Evolutionary conservation across 2,797 vertebrate genomes (phyloP).

Genomic region (Meda fulgida): DNA sequence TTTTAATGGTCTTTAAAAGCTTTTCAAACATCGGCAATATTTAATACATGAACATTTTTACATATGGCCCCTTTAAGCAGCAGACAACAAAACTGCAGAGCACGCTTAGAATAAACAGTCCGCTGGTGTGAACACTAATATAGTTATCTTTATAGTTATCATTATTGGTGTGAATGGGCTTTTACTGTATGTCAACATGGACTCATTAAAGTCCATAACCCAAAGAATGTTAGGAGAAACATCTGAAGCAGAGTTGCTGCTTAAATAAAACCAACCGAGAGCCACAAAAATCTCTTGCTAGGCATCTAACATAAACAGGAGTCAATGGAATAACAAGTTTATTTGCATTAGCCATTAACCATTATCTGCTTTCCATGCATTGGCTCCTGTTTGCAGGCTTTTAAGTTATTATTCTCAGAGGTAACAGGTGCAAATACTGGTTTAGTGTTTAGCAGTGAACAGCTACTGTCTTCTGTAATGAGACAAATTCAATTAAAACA

Average conservation of each 20-base stretch:
- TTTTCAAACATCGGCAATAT: too few relatives aligned
- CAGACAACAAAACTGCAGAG: neutral
- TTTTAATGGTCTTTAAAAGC: too few relatives aligned
- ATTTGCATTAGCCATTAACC: conserved; percentile 22
- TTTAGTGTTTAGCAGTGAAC: conserved; percentile 49
- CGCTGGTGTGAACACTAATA: neutral
- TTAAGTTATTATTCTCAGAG: conserved; percentile 5
- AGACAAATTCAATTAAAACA: conserved; percentile 51
- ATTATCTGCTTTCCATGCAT: conserved; percentile 3
- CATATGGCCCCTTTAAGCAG: too few relatives aligned
- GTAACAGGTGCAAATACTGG: neutral
- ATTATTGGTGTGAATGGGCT: neutral
- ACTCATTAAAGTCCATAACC: neutral
- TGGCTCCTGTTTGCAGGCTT: neutral
- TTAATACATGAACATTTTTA: too few relatives aligned
- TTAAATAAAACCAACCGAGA: neutral
- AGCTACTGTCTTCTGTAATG: conserved; percentile 13
- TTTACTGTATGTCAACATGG: neutral
- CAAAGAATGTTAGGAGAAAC: neutral
- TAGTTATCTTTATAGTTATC: neutral
- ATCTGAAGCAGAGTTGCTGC: neutral
- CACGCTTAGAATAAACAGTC: neutral
- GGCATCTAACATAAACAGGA: neutral
- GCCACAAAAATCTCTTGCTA: neutral
- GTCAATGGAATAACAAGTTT: neutral